Base-by-base conservation (phyloP, 2,113 vertebrate genomes). In the Progne subis region DNA sequence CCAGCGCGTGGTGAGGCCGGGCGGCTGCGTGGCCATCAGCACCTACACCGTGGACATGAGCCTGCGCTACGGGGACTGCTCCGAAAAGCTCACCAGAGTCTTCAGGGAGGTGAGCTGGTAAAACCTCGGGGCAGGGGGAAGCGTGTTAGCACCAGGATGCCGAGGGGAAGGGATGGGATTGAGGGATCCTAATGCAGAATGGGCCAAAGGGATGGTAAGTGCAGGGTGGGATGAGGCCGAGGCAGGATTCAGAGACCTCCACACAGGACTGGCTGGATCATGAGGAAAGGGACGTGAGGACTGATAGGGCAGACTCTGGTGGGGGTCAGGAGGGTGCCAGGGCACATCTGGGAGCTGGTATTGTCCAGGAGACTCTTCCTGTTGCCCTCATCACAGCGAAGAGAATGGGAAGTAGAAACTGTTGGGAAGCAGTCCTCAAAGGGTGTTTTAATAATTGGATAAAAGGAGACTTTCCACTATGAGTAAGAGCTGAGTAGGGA, bases 1-100 rank as follows among this genome's bases (percentile, higher is more conserved):
- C 1, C 65, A 97, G 56, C 95, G 98, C 9, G 92, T 99, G 53
- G 23, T 99, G 49, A 98, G 89, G 90, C 98, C 98, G 0, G 74
- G 75, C 0, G 98, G 98, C 41, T 99, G 98, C 5, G 34, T 99
- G 85, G 97, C 96, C 75, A 69, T 99, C 76, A 97, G 98, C 74
- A 98, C 97, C 97, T 99, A 98, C 97, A 97, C 95, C 1, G 6
- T 94, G 9, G 95, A 98, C 68, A 97, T 98, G 97, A 97, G 98
- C n/a, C 55, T 98, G 29, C 94, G 65, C 72, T 98, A 98, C 2
- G 55, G 88, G 1, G 55, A 94, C 92, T 97, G 97, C 93, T 97
- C 97, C 0, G 53, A 97, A 4, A 32, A 96, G 49, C 97, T 99
- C 61, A 98, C 98, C 21, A 14, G 61, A 47, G 25, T 98, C 95